Evolutionary conservation across 64 coral and sea anemone genomes (phyloP).

Genomic region (Stichodactyla helianthus): DNA sequence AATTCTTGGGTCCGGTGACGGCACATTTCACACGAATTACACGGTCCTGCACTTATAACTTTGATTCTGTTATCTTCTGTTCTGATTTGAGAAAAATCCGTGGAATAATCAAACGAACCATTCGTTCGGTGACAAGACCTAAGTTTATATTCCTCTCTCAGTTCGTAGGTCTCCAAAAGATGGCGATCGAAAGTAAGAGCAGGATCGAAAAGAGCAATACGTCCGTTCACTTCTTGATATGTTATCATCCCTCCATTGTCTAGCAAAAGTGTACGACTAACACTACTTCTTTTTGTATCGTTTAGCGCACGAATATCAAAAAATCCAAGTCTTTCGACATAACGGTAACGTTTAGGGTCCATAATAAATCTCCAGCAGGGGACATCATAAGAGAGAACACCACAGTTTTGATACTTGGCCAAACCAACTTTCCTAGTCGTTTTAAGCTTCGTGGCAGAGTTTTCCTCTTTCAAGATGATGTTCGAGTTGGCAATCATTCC

Average conservation of each 20-base stretch:
- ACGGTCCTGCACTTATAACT: conserved; percentile 24
- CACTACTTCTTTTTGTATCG: conserved; percentile 39
- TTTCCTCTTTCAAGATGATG: conserved; percentile 22
- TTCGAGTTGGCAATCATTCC: conserved; percentile 80
- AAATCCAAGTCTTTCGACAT: conserved; percentile 70
- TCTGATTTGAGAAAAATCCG: conserved; percentile 33
- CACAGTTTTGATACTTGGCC: conserved; percentile 73
- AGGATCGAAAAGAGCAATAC: conserved; percentile 77
- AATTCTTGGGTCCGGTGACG: conserved; percentile 23
- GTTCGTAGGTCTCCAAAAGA: conserved; percentile 55
- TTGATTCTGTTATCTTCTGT: conserved; percentile 52
- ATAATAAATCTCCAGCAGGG: conserved; percentile 94
- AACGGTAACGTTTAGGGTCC: conserved; percentile 69
- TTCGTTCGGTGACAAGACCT: conserved; percentile 10
- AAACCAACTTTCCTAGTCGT: conserved; percentile 4
- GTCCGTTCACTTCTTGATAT: conserved; percentile 76
- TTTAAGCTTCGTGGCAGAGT: conserved; percentile 22
- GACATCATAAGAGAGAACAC: conserved; percentile 86
- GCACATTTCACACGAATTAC: conserved; percentile 38
- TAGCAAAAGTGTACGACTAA: conserved; percentile 45
- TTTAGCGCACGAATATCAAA: conserved; percentile 49
- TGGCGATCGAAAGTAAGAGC: conserved; percentile 83
- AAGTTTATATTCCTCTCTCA: conserved; percentile 49
- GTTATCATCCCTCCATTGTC: conserved; percentile 68
- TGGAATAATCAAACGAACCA: conserved; percentile 31